Conservation (phyloP, 1,140 invertebrate species). For the Mercenaria mercenaria region DNA sequence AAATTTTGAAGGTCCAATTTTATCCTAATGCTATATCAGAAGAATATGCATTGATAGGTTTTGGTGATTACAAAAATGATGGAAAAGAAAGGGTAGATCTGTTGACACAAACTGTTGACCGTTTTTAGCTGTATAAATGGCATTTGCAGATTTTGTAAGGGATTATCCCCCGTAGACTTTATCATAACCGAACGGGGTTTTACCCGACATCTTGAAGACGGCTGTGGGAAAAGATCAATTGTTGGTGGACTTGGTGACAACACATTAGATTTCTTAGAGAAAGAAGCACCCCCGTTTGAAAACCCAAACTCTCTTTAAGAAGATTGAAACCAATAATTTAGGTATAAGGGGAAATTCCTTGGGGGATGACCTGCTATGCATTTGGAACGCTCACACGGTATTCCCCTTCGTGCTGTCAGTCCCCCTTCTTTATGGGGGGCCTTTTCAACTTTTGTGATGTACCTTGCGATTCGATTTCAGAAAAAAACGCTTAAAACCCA, state of each 20-base stretch:
- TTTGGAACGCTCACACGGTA: background rate
- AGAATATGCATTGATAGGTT: constrained; percentile 13
- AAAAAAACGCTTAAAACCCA: constrained; percentile 26
- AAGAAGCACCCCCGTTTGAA: background rate
- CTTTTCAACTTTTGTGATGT: background rate
- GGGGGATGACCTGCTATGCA: constrained; percentile 45
- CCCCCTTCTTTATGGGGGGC: constrained; percentile 55
- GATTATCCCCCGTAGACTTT: background rate
- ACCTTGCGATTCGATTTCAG: constrained; percentile 29
- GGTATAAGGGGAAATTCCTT: constrained; percentile 47
- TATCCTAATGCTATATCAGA: background rate
- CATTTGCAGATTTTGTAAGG: background rate
- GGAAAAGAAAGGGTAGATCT: background rate
- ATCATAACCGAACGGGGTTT: background rate
- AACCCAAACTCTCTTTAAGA: background rate
- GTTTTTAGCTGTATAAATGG: constrained; percentile 1
- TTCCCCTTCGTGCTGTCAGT: constrained; percentile 49
- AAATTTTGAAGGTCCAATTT: constrained; percentile 7
- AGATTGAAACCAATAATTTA: constrained; percentile 18
- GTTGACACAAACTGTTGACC: background rate
- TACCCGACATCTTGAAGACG: background rate
- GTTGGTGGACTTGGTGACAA: constrained; percentile 8
- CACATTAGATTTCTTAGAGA: background rate
- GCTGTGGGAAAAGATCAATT: background rate
- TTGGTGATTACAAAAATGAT: constrained; percentile 23